Conservation (phyloP, 2,113 vertebrate species). For the Elachura formosa region DNA sequence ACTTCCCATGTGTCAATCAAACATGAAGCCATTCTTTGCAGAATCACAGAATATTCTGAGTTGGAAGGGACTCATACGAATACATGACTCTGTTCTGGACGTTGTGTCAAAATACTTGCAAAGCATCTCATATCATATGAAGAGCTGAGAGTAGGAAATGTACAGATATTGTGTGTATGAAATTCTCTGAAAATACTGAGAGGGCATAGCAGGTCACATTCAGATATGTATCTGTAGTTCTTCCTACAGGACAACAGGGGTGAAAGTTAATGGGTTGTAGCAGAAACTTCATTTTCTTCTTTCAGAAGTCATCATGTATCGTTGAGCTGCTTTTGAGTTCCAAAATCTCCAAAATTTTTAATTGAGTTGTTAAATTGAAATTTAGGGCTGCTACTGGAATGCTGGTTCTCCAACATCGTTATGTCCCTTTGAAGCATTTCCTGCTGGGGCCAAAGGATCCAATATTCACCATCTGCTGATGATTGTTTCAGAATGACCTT, state of each 20-base stretch:
- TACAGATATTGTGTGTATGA: not conserved
- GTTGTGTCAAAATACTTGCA: not conserved
- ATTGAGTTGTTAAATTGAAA: not conserved
- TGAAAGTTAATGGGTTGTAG: not conserved
- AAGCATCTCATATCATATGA: fast-evolving
- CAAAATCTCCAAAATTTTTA: not conserved
- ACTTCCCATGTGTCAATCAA: not conserved
- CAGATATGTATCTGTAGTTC: not conserved
- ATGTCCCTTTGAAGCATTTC: not conserved
- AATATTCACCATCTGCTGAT: not conserved
- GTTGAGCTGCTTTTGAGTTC: not conserved
- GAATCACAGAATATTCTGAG: not conserved
- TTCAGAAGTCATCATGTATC: not conserved
- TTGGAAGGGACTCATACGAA: not conserved
- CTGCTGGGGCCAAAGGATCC: not conserved
- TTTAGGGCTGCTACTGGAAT: not conserved
- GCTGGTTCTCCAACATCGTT: not conserved
- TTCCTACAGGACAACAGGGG: not conserved
- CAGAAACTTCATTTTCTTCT: not conserved
- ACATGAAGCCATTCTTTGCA: not conserved
- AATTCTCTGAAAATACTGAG: not conserved
- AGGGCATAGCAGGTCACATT: not conserved
- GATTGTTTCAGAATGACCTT: not conserved
- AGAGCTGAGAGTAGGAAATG: not conserved
- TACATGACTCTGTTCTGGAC: not conserved